Evolutionary conservation across 2,888 invertebrate species (phyloP), one percentile per base, ranked within the genome.

Genomic region (Papilio demoleus): DNA sequence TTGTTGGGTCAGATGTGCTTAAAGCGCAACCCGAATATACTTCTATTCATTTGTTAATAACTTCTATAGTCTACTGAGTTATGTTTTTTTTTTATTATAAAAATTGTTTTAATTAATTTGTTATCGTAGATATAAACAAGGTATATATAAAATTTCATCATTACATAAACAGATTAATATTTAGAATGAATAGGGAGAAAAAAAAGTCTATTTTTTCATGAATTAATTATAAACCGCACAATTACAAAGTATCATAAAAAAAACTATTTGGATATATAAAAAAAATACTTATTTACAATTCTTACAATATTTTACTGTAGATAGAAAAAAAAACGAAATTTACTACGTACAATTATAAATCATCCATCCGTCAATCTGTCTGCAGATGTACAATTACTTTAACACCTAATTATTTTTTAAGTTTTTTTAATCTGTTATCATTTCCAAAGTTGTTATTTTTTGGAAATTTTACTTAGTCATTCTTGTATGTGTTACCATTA

Each of bases 151-250:
- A 22, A 27, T 3, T n/a, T 14, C 5, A 24, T 14, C 14, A 14
- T 24, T 14, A 27, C 24, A 9, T n/a, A 3, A 9, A 14, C 14
- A 24, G 14, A 27, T 50, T 50, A 24, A 50, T 14, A 14, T 50
- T 50, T 50, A 24, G 24, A 50, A 14, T 24, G 8, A 27, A 14
- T 50, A 6, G 24, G 14, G 31, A 31, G 31, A 19, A 50, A 50
- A 24, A 24, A 24, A 50, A 24, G 27, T 53, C 27, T 53, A 53
- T 53, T 53, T 53, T 50, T 53, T 31, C 53, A 53, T 4, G 27
- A 31, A n/a, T 5, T 9, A 3, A 27, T 22, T 1, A 22, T 47
- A 4, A 47, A 9, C 47, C 47, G 50, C 50, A 50, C 50, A 50
- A 14, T 50, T 4, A 47, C 14, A 31, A 31, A 31, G 8, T 56